Conservation (phyloP, 1,140 invertebrate genomes). For the Bombus breviceps region DNA sequence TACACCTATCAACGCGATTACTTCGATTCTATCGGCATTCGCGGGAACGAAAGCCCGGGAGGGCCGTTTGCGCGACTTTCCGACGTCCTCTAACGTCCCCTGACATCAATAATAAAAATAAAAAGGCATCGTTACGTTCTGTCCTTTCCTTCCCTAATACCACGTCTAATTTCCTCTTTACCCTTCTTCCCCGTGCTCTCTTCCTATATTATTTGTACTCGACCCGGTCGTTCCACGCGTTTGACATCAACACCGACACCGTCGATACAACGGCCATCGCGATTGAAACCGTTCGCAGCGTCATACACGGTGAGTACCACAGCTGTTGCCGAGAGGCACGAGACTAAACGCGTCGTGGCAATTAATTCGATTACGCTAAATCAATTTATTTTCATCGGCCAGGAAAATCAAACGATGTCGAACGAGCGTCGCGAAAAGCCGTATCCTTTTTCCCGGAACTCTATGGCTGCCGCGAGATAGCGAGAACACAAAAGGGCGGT, state of each 20-base stretch:
- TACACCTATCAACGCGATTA: conserved; percentile 43
- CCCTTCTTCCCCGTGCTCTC: background rate
- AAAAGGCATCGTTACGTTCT: background rate
- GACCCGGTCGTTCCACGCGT: conserved; percentile 9
- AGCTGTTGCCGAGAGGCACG: too few species aligned
- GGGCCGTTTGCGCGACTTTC: background rate
- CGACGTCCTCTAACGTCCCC: background rate
- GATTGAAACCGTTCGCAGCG: background rate
- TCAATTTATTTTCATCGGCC: conserved; percentile 24
- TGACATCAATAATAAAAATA: conserved; percentile 33
- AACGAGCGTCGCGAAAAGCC: conserved; percentile 5
- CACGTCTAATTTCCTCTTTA: background rate
- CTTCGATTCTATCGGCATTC: conserved; percentile 17
- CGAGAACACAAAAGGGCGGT: conserved; percentile 56
- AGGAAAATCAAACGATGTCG: conserved; percentile 15
- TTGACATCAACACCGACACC: background rate
- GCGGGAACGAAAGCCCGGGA: background rate
- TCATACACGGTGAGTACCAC: background rate
- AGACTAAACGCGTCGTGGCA: conserved; percentile 16
- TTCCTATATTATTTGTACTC: conserved; percentile 31
- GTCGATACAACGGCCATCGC: background rate
- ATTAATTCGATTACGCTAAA: conserved; percentile 29
- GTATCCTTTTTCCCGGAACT: conserved; percentile 28
- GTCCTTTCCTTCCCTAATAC: background rate
- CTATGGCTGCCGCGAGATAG: conserved; percentile 36